Base-by-base conservation (phyloP, 2,797 vertebrate genomes). In the Coluber constrictor region DNA sequence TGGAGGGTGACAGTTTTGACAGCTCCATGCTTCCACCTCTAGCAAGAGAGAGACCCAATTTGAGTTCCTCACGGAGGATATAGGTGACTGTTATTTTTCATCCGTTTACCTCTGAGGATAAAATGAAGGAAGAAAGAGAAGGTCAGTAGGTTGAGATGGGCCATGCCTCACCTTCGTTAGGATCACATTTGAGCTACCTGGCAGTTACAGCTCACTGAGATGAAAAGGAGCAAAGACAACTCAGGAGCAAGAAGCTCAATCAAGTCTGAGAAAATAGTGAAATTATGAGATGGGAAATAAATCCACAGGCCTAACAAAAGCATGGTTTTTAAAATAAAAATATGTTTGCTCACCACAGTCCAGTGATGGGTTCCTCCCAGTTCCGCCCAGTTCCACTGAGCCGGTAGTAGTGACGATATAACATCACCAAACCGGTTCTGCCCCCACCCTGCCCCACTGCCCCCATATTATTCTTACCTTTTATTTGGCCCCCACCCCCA, bases 1-100 rank as follows among this genome's bases (percentile, higher is more conserved):
- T 88, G 86, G 37, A 43, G 29, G 0, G 92, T 94, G 88, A 93
- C 57, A 90, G 89, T 56, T 95, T 91, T 91, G 94, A 94, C 94
- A 90, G 88, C 83, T 43, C 47, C 88, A n/a, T 93, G 83, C 12
- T 91, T 93, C 20, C 87, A 90, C 20, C 86, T 93, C 54, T 0
- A 5, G 60, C 25, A 54, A 74, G 87, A 16, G 51, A 25, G 4
- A 11, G 93, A 70, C 16, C 43, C 61, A 11, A 57, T 63, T 51
- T 23, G 90, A 91, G 83, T 90, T 23, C 87, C 29, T 20, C 0
- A 0, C 18, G 18, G 20, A 74, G 51, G 66, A 66, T 43, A 29
- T 89, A 87, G 5, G 59, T 92, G 57, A 3, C 25, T 54, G 92
- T 90, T 12, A n/a, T 27, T 57, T 23, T 66, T 47, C 27, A 11